A percentile compares a stretch with the other conserved stretches of the same genome.
phyloP scores from a whole-genome alignment of 2,888 invertebrate species.

The Cenopis cana region DNA sequence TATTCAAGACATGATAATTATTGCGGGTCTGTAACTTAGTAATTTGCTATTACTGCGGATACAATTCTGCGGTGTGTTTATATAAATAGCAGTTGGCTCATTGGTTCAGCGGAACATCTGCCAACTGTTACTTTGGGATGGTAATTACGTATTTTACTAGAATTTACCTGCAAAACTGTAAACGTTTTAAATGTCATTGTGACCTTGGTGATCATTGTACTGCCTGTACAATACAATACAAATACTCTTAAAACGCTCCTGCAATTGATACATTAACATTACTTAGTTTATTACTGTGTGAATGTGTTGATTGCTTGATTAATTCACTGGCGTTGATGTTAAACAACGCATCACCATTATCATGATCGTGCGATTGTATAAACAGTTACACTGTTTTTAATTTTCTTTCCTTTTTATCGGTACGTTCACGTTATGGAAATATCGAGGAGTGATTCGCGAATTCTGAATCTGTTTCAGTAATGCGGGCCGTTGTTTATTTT shows the following conservation, averaged over 20 bases:
- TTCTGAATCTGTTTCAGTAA: slow-evolving; percentile 61
- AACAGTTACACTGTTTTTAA: slow-evolving; percentile 33
- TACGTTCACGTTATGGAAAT: slow-evolving; percentile 37
- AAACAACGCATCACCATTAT: slow-evolving; percentile 38
- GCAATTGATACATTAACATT: slow-evolving; percentile 42
- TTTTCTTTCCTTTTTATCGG: slow-evolving; percentile 23
- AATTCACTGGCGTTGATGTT: slow-evolving; percentile 33
- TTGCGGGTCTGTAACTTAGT: slow-evolving; percentile 21
- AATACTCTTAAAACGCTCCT: no score
- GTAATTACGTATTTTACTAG: slow-evolving; percentile 49
- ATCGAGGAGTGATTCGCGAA: slow-evolving; percentile 47
- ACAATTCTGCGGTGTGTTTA: slow-evolving; percentile 49
- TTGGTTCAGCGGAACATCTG: slow-evolving; percentile 57
- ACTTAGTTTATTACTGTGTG: slow-evolving; percentile 39
- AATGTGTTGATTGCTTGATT: slow-evolving; percentile 43
- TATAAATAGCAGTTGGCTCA: slow-evolving; percentile 56
- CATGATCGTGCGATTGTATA: slow-evolving; percentile 33
- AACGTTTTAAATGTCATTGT: slow-evolving; percentile 24
- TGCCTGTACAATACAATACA: no score
- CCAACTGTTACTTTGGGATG: slow-evolving; percentile 52
- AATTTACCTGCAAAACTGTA: slow-evolving; percentile 29
- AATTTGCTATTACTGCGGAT: slow-evolving; percentile 36
- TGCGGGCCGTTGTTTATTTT: slow-evolving; percentile 71
- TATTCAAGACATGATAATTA: slow-evolving; percentile 27
- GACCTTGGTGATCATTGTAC: slow-evolving; percentile 12